Base-by-base conservation (phyloP, 2,888 invertebrate genomes). In the Heliconius aoede region DNA sequence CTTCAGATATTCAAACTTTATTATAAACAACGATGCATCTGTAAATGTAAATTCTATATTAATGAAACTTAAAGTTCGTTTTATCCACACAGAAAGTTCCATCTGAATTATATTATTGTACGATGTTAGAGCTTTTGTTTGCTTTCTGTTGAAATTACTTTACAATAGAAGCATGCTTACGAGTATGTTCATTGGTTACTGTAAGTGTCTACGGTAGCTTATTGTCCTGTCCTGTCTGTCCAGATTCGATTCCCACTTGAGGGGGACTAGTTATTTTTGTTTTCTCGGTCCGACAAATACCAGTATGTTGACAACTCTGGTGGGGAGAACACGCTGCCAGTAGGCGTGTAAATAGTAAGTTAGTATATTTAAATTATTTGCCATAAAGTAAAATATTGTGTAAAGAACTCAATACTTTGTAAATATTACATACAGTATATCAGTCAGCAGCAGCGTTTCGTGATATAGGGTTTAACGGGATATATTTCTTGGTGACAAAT, bases 401-500 rank as follows among this genome's bases (percentile, higher is more conserved):
- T 15, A 13, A 26, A 60, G 26, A 60, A 60, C 13, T 60, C 24
- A 26, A 60, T 13, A 60, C 1, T 26, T 60, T 26, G 4, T 58
- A 55, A 40, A 40, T 46, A 15, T 51, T 21, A n/a, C 51, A n/a
- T 3, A 65, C 36, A 36, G 65, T 65, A 64, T 65, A 2, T 36
- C 36, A 65, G 65, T 24, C 36, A 5, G 24, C 24, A 36, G 15
- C 13, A 11, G 32, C n/a, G n/a, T 9, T 32, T 21, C 21, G 11
- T 32, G n/a, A 32, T 62, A 62, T 62, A 62, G 62, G 36, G 15
- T 11, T 64, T 64, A 64, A 1, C 36, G 7, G 36, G 65, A 65
- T 65, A 65, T 65, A 65, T 15, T 65, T 65, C 15, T 40, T 15
- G 32, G 65, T 65, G 65, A 65, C 65, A 65, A 65, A 65, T 40